phyloP scores from a whole-genome alignment of 2,113 vertebrate species.

The Strigops habroptila region DNA sequence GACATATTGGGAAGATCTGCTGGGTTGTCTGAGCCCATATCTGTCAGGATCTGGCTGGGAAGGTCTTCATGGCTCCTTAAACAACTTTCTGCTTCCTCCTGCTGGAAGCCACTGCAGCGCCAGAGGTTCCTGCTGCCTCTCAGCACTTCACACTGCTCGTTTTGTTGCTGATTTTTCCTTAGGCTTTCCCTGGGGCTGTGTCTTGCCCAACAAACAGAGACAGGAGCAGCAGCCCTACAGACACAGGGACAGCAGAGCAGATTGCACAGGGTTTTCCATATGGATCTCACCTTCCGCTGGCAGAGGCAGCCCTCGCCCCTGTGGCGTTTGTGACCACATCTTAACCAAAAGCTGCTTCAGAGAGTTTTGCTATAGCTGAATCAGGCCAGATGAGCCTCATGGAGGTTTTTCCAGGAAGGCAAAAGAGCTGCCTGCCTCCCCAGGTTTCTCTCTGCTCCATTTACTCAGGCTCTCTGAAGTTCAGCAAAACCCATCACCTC shows the following conservation, averaged over 20 bases:
- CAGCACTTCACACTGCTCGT: neutral
- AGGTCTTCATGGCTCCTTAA: neutral
- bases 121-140: neutral
- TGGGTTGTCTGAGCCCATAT: neutral
- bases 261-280: neutral
- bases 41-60: neutral
- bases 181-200: neutral
- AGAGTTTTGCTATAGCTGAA: neutral
- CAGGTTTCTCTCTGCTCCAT: neutral
- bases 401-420: neutral
- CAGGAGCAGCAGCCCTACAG: neutral
- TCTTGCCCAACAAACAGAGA: neutral
- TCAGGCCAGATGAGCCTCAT: neutral
- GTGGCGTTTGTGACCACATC: fast-evolving
- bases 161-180: neutral
- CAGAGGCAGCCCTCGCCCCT: neutral
- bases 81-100: neutral
- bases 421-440: neutral
- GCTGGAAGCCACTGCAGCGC: neutral
- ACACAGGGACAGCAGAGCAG: neutral
- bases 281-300: neutral
- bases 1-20: neutral
- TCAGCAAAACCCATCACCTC: neutral
- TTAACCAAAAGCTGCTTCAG: neutral
- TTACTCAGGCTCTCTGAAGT: neutral